Conservation (phyloP, 2,113 vertebrate species). For the Hoplias malabaricus region DNA sequence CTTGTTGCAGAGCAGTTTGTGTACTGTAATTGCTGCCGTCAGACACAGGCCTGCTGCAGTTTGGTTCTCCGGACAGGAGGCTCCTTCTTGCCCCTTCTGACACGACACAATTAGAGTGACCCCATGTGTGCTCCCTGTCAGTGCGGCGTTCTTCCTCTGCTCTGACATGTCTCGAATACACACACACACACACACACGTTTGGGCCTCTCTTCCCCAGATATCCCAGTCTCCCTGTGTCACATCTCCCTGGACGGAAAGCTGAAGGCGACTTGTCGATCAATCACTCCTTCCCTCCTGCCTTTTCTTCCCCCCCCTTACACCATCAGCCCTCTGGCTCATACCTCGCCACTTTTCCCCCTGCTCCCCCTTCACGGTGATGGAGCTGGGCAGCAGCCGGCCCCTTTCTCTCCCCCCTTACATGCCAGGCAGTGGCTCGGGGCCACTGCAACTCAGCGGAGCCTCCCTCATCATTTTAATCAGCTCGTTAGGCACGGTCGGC, state of each 20-base stretch:
- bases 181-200: background rate
- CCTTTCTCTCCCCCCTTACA: constrained; percentile 26
- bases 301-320: constrained; percentile 3
- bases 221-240: constrained; percentile 67
- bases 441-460: constrained; percentile 71
- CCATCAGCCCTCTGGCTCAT: constrained; percentile 23
- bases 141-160: constrained; percentile 67
- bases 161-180: constrained; percentile 70
- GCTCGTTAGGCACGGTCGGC: constrained; percentile 75
- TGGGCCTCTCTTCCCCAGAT: constrained; percentile 34
- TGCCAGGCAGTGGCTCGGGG: constrained; percentile 65
- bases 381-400: constrained; percentile 6
- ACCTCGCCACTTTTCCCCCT: constrained; percentile 5
- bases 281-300: constrained; percentile 1
- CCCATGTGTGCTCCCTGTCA: constrained; percentile 72
- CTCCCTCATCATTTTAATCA: constrained; percentile 77
- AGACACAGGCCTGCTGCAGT: constrained; percentile 66
- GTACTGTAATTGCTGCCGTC: constrained; percentile 68
- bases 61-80: constrained; percentile 46
- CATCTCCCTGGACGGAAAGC: constrained; percentile 42
- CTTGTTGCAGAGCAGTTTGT: constrained; percentile 17
- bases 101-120: constrained; percentile 69
- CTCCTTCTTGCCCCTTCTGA: constrained; percentile 44
- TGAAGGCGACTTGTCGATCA: constrained; percentile 44
- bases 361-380: constrained; percentile 1